phyloP scores from a whole-genome alignment of 2,888 invertebrate genomes.

The Eupithecia subfuscata region DNA sequence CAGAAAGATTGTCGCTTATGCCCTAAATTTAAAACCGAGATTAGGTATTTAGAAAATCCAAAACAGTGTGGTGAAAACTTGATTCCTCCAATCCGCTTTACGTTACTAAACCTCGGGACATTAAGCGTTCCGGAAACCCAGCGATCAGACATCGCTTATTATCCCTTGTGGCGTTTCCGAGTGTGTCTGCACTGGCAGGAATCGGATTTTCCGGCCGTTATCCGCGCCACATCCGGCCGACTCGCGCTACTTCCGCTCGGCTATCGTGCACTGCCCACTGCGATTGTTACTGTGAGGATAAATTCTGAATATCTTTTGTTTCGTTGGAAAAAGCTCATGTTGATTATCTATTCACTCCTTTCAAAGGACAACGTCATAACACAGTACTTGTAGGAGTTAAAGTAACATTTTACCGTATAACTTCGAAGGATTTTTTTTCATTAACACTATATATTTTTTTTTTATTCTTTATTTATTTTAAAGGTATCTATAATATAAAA shows the following conservation, averaged over 20 bases:
- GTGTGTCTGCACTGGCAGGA: conserved; percentile 50
- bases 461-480: too few relatives aligned
- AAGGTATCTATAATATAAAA: too few relatives aligned
- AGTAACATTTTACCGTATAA: too few relatives aligned
- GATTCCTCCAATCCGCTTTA: neutral
- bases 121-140: neutral
- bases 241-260: conserved; percentile 59
- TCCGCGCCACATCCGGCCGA: conserved; percentile 67
- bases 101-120: neutral
- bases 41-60: too few relatives aligned
- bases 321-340: neutral
- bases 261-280: conserved; percentile 34
- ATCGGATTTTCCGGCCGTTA: conserved; percentile 73
- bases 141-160: conserved; percentile 47
- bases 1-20: too few relatives aligned
- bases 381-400: too few relatives aligned
- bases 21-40: too few relatives aligned
- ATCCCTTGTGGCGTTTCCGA: conserved; percentile 54
- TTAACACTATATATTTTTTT: too few relatives aligned
- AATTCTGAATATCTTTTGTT: neutral
- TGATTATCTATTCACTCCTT: neutral
- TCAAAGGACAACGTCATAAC: too few relatives aligned
- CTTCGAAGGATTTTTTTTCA: too few relatives aligned
- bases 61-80: too few relatives aligned
- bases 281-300: conserved; percentile 37